A percentile compares a stretch with the other conserved stretches of the same genome.
These are phyloP conservation scores for Mormyrops boulengeri DNA, from an alignment of 2,797 vertebrate species.

Conservation along the genomic window DNA sequence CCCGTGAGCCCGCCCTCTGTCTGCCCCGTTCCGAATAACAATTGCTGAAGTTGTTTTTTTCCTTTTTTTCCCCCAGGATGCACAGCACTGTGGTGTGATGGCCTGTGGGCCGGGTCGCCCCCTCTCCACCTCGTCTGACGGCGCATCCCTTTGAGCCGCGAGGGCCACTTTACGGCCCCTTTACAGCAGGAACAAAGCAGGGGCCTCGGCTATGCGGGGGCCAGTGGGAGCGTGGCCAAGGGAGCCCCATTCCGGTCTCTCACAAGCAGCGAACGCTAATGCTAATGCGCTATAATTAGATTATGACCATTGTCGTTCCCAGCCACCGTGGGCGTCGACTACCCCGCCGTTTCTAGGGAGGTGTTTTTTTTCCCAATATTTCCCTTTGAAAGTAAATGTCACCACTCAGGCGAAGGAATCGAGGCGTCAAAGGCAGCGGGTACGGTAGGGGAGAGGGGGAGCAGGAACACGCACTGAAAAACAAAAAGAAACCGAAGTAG, in stretches of 20 bases:
- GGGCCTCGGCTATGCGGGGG: slow-evolving; percentile 34
- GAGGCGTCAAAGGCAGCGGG: background rate
- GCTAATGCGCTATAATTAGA: slow-evolving; percentile 25
- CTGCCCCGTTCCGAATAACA: slow-evolving; percentile 64
- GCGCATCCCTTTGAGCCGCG: slow-evolving; percentile 39
- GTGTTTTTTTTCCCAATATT: background rate
- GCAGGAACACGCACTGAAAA: background rate
- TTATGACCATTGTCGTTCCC: slow-evolving; percentile 21
- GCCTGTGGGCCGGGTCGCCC: slow-evolving; percentile 41
- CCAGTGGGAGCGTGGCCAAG: background rate
- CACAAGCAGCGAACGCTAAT: background rate
- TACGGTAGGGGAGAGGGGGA: too few species aligned
- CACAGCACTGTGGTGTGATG: slow-evolving; percentile 50
- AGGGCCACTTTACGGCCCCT: slow-evolving; percentile 58
- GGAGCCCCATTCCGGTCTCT: background rate
- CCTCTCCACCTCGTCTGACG: slow-evolving; percentile 40
- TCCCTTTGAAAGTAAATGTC: background rate
- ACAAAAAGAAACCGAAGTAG: background rate
- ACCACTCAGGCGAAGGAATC: background rate
- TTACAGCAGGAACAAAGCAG: slow-evolving; percentile 51
- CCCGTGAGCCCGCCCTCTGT: slow-evolving; percentile 50
- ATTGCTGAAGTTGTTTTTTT: slow-evolving; percentile 42
- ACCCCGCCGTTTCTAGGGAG: background rate
- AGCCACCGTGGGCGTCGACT: background rate
- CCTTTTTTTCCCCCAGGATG: slow-evolving; percentile 52